These are phyloP conservation scores for Sebastes oblongus DNA, from an alignment of 2,797 vertebrate genomes.

Conservation along the genomic window DNA sequence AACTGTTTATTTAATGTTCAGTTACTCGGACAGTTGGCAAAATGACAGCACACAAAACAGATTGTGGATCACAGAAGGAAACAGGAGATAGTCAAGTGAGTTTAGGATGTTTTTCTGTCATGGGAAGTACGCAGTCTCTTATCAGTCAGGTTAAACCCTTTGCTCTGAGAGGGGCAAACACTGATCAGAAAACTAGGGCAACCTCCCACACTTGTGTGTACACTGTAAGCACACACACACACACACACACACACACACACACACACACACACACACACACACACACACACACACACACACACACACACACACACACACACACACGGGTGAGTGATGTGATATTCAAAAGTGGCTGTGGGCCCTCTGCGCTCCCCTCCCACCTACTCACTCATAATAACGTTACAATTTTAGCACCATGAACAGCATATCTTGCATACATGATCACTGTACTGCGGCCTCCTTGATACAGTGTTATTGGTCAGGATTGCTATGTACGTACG, in stretches of 20 bases:
- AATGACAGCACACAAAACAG: not conserved
- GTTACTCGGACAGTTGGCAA: not conserved
- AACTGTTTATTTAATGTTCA: not conserved
- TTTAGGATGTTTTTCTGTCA: slow-evolving; percentile 60
- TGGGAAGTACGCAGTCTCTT: slow-evolving; percentile 68
- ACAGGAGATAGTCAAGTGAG: slow-evolving; percentile 20
- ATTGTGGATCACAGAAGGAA: slow-evolving; percentile 12
- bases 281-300: slow-evolving; percentile 1
- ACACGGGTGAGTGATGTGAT: slow-evolving; percentile 37
- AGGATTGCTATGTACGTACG: not conserved
- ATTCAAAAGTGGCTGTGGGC: slow-evolving; percentile 42
- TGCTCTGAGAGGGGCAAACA: slow-evolving; percentile 63
- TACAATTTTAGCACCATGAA: slow-evolving; percentile 22
- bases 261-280: no score
- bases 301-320: not conserved
- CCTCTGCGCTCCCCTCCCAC: slow-evolving; percentile 29
- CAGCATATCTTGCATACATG: not conserved
- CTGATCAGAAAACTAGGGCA: slow-evolving; percentile 67
- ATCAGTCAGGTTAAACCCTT: slow-evolving; percentile 71
- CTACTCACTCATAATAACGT: slow-evolving; percentile 29
- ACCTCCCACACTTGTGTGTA: slow-evolving; percentile 58
- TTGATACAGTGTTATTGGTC: not conserved
- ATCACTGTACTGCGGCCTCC: not conserved
- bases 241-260: no score
- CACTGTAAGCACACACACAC: slow-evolving; percentile 58